These are phyloP conservation scores for Erpetoichthys calabaricus DNA, from an alignment of 2,797 vertebrate genomes.

Conservation along the genomic window DNA sequence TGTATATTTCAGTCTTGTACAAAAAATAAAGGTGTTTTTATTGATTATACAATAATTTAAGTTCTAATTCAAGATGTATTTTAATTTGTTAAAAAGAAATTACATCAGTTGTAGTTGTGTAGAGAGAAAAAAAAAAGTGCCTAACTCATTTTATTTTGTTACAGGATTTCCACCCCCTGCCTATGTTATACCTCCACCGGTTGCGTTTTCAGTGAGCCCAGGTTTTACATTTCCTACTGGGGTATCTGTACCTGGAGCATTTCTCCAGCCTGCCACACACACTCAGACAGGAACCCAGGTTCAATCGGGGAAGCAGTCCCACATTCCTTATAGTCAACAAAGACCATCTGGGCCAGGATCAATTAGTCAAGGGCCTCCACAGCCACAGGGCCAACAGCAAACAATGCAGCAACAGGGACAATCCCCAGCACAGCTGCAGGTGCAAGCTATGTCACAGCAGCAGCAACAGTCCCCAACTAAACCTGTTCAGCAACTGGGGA, in stretches of 20 bases:
- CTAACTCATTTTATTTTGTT: slow-evolving; percentile 15
- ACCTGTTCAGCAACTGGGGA: slow-evolving; percentile 65
- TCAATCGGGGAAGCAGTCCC: slow-evolving; percentile 81
- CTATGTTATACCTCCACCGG: slow-evolving; percentile 82
- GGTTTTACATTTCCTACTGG: slow-evolving; percentile 83
- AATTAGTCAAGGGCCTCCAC: slow-evolving; percentile 58
- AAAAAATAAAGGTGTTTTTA: background rate
- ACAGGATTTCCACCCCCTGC: slow-evolving; percentile 85
- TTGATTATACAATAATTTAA: slow-evolving; percentile 3
- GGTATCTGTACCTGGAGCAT: slow-evolving; percentile 78
- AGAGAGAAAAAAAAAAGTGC: too few relatives aligned
- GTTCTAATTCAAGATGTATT: slow-evolving; percentile 5
- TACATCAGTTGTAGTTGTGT: background rate
- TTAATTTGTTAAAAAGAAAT: slow-evolving; percentile 6
- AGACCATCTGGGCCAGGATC: slow-evolving; percentile 78
- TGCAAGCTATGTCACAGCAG: slow-evolving; percentile 62
- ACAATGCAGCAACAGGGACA: slow-evolving; percentile 48
- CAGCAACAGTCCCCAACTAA: slow-evolving; percentile 81
- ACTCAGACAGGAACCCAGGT: slow-evolving; percentile 66
- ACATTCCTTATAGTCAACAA: slow-evolving; percentile 98
- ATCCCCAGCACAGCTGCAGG: slow-evolving; percentile 61
- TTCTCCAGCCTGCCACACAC: slow-evolving; percentile 76
- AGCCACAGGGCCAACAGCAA: slow-evolving; percentile 60
- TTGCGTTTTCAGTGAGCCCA: slow-evolving; percentile 85
- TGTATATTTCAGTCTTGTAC: background rate